Conservation (phyloP, 1,140 invertebrate species). For the Ceratina calcarata region DNA sequence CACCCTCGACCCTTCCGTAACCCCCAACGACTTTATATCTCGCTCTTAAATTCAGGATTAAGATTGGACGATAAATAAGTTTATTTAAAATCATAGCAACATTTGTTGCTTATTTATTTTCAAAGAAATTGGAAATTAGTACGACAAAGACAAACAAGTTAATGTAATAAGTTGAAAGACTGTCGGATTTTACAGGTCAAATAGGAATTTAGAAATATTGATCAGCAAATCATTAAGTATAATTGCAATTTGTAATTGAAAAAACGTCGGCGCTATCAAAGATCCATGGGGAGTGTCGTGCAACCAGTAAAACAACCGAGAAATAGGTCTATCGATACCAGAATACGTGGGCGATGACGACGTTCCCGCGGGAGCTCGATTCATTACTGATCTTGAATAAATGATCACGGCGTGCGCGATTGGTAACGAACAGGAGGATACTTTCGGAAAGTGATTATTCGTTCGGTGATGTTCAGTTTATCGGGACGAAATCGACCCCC, state of each 20-base stretch:
- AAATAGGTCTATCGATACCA: constrained; percentile 42
- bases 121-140: no score
- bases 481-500: constrained; percentile 75
- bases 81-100: not conserved
- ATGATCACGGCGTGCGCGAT: constrained; percentile 66
- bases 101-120: not conserved
- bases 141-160: no score
- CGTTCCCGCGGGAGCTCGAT: constrained; percentile 71
- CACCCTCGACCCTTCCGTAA: not conserved
- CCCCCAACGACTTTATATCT: constrained; percentile 20
- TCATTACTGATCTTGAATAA: constrained; percentile 78
- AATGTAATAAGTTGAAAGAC: not conserved
- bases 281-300: not conserved
- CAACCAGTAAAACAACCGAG: constrained; percentile 36
- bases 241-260: not conserved
- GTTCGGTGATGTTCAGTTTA: constrained; percentile 69
- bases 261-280: not conserved
- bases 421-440: constrained; percentile 36
- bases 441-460: constrained; percentile 77
- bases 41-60: not conserved
- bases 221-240: not conserved
- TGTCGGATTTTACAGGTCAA: not conserved
- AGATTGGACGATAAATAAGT: not conserved
- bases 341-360: constrained; percentile 68
- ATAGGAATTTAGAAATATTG: no score